Base-by-base conservation (phyloP, 2,797 vertebrate species). In the Rhinichthys osculus region DNA sequence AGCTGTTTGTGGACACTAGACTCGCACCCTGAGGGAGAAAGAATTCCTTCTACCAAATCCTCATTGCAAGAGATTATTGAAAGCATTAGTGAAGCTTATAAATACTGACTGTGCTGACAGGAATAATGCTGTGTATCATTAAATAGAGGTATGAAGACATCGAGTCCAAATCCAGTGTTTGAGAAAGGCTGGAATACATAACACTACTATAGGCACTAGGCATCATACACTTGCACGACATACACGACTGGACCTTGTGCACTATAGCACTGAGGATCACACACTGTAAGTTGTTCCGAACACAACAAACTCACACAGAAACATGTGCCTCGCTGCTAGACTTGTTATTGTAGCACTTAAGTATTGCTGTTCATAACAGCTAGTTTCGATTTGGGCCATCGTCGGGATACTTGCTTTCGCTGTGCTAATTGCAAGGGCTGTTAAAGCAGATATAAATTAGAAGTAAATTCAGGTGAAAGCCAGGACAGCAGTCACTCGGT, bases 1-100 rank as follows among this genome's bases (percentile, higher is more conserved):
- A 89, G 73, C 82, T 88, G 87, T 81, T 82, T 40, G 16, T 38
- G n/a, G 67, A 71, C 69, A 42, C 30, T 35, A 82, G 40, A 30
- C 59, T 78, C 35, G 71, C 74, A 81, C 82, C 87, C 85, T 73
- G 59, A 82, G 79, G 67, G 30, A 64, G 52, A 71, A 77, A 42
- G 27, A 71, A 83, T 66, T 85, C 87, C 77, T 76, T 70, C n/a
- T 8, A 38, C 23, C 5, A 50, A 30, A 66, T n/a, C 21, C 42
- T 79, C 35, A 8, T 33, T 77, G 42, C 81, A 64, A 57, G 59
- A 84, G 54, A 8, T 38, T 59, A 79, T 59, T 64, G 40, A 80
- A 87, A 59, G 50, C 33, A 38, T 86, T 57, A 59, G 42, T 66
- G 50, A 79, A 70, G 16, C 40, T 35, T 59, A 83, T 70, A 79